Evolutionary conservation across 2,113 vertebrate species (phyloP), one percentile per base, ranked within the genome.

Genomic region (Oryzias curvinotus): DNA sequence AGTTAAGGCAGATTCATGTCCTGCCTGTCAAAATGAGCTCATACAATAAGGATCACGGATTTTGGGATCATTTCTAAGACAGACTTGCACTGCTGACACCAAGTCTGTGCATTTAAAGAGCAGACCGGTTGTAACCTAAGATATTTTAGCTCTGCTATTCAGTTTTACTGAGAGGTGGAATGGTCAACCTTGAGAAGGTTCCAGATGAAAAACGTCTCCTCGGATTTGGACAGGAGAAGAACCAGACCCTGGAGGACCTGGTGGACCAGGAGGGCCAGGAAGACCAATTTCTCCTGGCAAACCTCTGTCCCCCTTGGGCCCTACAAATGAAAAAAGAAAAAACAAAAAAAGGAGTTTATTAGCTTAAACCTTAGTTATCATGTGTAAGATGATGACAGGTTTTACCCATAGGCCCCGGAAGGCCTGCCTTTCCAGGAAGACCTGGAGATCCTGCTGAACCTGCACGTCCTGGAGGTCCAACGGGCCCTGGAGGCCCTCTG

Each of bases 201-300:
- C 91, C 19, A 95, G 75, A 0, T 92, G 92, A 78, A 96, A 96
- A 65, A 94, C 91, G 42, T 95, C 93, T 0, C 95, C 95, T 52
- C 93, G 91, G 76, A 79, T 1, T 84, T 57, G 16, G 80, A 85
- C 3, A 0, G 73, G 62, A 61, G 68, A 67, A 4, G 49, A 65
- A 52, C n/a, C 56, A 65, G 75, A 63, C 83, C 88, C 4, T 71
- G 92, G 16, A 77, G 90, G 92, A 19, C 95, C 94, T 0, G 95
- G 95, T 3, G 89, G 94, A 2, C 96, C 95, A 0, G 93, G 94
- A 8, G 90, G 92, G 0, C 95, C 95, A 0, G 91, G 93, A 10
- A 82, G 90, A 52, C 95, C 96, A 0, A 61, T 89, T 78, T 93
- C 92, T 82, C 96, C 95, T 44, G 92, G 92, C 55, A 87, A 78